These are phyloP conservation scores for Saccostrea echinata DNA, from an alignment of 1,140 invertebrate genomes.

Conservation along the genomic window DNA sequence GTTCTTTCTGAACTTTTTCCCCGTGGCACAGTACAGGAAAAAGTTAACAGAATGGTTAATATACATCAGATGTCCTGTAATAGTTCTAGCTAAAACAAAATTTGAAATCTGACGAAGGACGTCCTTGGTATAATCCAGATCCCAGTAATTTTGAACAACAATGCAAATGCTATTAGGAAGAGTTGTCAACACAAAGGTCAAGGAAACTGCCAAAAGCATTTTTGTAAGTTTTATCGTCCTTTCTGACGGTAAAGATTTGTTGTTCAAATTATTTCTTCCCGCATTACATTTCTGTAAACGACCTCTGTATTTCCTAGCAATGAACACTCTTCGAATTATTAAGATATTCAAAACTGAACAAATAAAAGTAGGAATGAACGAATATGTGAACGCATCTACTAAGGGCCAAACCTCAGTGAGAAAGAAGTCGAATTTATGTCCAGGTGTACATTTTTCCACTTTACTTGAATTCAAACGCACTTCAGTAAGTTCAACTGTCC, in stretches of 20 bases:
- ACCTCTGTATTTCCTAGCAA: slow-evolving; percentile 47
- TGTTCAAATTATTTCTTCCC: slow-evolving; percentile 38
- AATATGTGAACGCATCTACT: slow-evolving; percentile 75
- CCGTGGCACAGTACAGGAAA: slow-evolving; percentile 77
- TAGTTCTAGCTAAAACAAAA: slow-evolving; percentile 61
- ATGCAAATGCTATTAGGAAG: slow-evolving; percentile 74
- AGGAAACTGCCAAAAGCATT: slow-evolving; percentile 76
- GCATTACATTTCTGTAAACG: slow-evolving; percentile 41
- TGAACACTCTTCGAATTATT: slow-evolving; percentile 68
- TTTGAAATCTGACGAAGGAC: slow-evolving; percentile 48
- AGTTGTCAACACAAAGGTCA: slow-evolving; percentile 77
- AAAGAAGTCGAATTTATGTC: slow-evolving; percentile 60
- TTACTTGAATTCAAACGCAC: slow-evolving; percentile 5
- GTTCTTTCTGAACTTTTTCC: slow-evolving; percentile 75
- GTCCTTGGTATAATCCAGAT: slow-evolving; percentile 51
- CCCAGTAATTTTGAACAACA: slow-evolving; percentile 66
- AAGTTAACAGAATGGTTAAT: slow-evolving; percentile 77
- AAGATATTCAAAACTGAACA: slow-evolving; percentile 72
- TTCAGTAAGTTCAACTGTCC: slow-evolving; percentile 63
- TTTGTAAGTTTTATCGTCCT: slow-evolving; percentile 66
- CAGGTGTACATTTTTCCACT: slow-evolving; percentile 52
- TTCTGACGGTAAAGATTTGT: slow-evolving; percentile 46
- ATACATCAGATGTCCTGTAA: slow-evolving; percentile 75
- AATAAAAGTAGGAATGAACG: slow-evolving; percentile 72
- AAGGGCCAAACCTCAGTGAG: slow-evolving; percentile 73